These are phyloP conservation scores for Thinocorus orbignyianus DNA, from an alignment of 2,113 vertebrate species.

Conservation along the genomic window DNA sequence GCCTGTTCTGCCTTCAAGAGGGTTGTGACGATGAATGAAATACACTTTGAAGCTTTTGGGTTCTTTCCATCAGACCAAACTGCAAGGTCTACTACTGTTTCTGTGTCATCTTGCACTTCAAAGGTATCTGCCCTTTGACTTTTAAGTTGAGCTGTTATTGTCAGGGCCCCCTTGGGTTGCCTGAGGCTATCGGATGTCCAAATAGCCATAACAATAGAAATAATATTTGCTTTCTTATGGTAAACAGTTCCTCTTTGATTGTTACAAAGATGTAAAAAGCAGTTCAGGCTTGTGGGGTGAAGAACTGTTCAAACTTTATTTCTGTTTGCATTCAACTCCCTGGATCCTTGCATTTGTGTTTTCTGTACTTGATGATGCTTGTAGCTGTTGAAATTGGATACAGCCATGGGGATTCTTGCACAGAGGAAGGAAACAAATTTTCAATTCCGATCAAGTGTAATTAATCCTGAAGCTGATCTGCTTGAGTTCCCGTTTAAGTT, in stretches of 20 bases:
- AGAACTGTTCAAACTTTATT: neutral
- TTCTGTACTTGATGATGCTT: neutral
- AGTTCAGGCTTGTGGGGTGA: neutral
- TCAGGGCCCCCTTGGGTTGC: neutral
- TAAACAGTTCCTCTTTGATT: neutral
- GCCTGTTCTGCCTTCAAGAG: neutral
- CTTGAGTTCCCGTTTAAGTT: neutral
- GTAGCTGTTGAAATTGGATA: neutral
- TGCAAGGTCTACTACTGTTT: constrained; percentile 4
- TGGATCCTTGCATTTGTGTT: neutral
- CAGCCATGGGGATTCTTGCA: neutral
- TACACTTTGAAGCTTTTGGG: neutral
- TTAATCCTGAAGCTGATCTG: neutral
- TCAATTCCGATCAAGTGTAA: neutral
- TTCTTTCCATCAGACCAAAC: neutral
- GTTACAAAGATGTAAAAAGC: neutral
- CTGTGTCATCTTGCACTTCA: constrained; percentile 37
- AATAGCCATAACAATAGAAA: constrained; percentile 32
- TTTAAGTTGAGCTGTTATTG: constrained; percentile 25
- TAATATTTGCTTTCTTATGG: constrained; percentile 44
- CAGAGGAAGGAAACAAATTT: neutral
- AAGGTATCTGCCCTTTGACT: constrained; percentile 39
- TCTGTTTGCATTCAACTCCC: neutral
- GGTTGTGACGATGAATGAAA: neutral
- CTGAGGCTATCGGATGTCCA: constrained; percentile 19